phyloP scores from a whole-genome alignment of 2,113 vertebrate genomes.

The Chionomys nivalis region DNA sequence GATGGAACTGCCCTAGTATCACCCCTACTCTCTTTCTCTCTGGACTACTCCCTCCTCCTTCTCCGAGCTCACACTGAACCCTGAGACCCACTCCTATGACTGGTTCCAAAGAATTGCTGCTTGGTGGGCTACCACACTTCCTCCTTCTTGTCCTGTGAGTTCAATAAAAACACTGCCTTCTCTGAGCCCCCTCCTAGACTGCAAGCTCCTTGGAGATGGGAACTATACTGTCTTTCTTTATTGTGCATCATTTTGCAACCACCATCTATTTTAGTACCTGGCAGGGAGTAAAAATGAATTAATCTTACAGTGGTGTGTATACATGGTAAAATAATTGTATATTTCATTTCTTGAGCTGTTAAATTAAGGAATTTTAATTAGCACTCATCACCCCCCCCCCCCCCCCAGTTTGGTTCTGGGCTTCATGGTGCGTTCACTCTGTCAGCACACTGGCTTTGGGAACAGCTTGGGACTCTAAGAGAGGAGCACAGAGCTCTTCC shows the following conservation, averaged over 20 bases:
- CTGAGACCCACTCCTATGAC: neutral
- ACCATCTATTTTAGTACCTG: neutral
- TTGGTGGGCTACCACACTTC: neutral
- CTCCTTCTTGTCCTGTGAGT: neutral
- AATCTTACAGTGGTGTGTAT: neutral
- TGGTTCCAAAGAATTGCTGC: neutral
- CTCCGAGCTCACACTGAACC: neutral
- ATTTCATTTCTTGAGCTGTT: neutral
- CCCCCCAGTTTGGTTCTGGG: neutral
- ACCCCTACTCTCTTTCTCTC: neutral
- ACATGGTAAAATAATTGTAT: neutral
- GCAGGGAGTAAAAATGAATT: neutral
- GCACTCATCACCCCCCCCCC: neutral
- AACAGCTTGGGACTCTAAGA: neutral
- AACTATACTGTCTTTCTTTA: neutral
- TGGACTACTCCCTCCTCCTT: neutral
- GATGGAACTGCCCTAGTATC: too few species aligned
- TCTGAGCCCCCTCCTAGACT: neutral
- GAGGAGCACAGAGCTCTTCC: too few species aligned
- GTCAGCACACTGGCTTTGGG: too few species aligned
- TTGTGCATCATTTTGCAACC: neutral
- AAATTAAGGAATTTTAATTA: neutral
- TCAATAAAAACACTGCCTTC: neutral
- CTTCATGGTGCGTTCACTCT: neutral
- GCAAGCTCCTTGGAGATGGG: neutral